Percentiles rank a stretch among this genome's conserved stretches.
Evolutionary conservation across 2,888 invertebrate species (phyloP).

Genomic region (Sthenelais limicola): DNA sequence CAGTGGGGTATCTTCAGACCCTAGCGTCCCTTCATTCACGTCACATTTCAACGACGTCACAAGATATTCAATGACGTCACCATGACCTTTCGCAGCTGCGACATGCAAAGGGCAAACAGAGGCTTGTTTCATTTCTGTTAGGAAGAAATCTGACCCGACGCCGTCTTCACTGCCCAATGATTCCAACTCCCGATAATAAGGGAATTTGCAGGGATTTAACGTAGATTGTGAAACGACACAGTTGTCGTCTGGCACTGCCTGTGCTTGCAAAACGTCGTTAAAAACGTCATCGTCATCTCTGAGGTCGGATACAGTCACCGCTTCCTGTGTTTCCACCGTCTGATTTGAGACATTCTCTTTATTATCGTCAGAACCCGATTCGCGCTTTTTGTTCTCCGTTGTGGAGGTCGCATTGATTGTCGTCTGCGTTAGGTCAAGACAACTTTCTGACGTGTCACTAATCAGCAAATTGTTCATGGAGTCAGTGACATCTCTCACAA

Average conservation of each 20-base stretch:
- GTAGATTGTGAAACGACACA: background rate
- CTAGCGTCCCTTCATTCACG: constrained; percentile 24
- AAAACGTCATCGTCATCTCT: constrained; percentile 22
- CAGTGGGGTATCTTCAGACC: constrained; percentile 28
- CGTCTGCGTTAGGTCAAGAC: background rate
- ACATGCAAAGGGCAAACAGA: constrained; percentile 30
- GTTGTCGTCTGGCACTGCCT: background rate
- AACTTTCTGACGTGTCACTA: background rate
- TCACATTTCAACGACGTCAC: constrained; percentile 23
- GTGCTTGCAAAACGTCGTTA: constrained; percentile 4
- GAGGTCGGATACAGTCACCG: background rate
- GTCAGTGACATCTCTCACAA: constrained; percentile 9
- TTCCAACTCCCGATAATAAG: constrained; percentile 28
- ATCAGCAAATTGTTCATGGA: constrained; percentile 31
- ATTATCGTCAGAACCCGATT: too few species aligned
- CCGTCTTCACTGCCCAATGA: constrained; percentile 38
- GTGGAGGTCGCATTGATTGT: background rate
- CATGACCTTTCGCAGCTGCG: constrained; percentile 34
- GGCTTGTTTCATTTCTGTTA: constrained; percentile 30
- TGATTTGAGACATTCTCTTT: too few species aligned
- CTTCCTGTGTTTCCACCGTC: background rate
- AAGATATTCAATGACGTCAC: constrained; percentile 30
- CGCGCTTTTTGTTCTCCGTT: too few species aligned
- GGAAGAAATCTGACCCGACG: constrained; percentile 27
- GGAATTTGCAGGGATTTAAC: constrained; percentile 13